These are phyloP conservation scores for Centruroides sculpturatus DNA, from an alignment of 1,140 invertebrate species.

Conservation along the genomic window DNA sequence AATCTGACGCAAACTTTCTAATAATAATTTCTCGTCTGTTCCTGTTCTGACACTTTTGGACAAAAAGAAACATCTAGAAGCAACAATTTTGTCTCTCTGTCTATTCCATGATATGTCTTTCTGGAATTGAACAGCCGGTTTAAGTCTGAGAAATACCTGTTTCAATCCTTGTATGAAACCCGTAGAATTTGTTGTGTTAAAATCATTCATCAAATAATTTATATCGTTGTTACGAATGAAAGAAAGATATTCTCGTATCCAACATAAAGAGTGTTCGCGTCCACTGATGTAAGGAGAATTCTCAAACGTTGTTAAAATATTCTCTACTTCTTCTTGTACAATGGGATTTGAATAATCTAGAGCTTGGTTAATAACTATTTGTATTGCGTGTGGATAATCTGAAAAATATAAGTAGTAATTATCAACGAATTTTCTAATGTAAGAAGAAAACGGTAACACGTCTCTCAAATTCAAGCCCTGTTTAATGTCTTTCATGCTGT, in stretches of 20 bases:
- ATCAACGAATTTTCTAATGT: slow-evolving; percentile 78
- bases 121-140: slow-evolving; percentile 44
- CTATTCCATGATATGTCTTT: slow-evolving; percentile 73
- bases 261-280: slow-evolving; percentile 71
- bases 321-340: slow-evolving; percentile 60
- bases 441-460: slow-evolving; percentile 69
- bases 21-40: slow-evolving; percentile 80
- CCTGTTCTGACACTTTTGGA: slow-evolving; percentile 76
- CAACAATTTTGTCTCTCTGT: slow-evolving; percentile 53
- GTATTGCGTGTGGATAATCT: slow-evolving; percentile 76
- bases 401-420: slow-evolving; percentile 73
- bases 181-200: slow-evolving; percentile 51
- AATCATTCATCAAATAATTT: slow-evolving; percentile 40
- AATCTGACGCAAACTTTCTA: slow-evolving; percentile 56
- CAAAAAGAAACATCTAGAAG: slow-evolving; percentile 72
- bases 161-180: slow-evolving; percentile 58
- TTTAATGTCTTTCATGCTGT: slow-evolving; percentile 69
- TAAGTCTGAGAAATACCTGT: slow-evolving; percentile 32
- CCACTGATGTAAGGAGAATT: slow-evolving; percentile 55
- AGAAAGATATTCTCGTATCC: slow-evolving; percentile 65
- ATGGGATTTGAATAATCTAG: slow-evolving; percentile 68
- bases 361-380: slow-evolving; percentile 65
- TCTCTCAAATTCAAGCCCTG: slow-evolving; percentile 75
- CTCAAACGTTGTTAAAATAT: slow-evolving; percentile 59
- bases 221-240: slow-evolving; percentile 59